Conservation (phyloP, 2,797 vertebrate species). For the Limosa lapponica region DNA sequence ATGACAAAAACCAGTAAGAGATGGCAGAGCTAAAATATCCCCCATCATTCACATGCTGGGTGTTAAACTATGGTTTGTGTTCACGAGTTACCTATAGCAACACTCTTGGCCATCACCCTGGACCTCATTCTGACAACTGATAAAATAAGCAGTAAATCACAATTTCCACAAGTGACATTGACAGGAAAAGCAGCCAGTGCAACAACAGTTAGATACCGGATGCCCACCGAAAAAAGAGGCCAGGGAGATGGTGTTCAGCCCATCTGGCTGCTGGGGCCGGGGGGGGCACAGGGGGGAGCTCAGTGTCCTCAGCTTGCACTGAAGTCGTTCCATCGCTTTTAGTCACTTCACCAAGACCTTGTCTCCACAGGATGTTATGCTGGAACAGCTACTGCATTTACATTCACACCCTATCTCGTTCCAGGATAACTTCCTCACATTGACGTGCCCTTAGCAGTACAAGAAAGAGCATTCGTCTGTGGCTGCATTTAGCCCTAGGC, state of each 20-base stretch:
- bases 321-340: constrained; percentile 15
- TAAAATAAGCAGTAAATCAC: not conserved
- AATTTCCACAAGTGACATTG: not conserved
- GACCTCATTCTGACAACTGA: not conserved
- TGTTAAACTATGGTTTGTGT: not conserved
- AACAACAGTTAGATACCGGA: not conserved
- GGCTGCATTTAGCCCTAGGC: constrained; percentile 62
- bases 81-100: not conserved
- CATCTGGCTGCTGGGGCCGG: not conserved
- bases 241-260: not conserved
- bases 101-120: not conserved
- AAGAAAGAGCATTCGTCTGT: constrained; percentile 30
- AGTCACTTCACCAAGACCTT: constrained; percentile 13
- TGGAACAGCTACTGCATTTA: constrained; percentile 47
- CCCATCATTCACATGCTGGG: not conserved
- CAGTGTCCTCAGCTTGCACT: not conserved
- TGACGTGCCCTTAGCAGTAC: constrained; percentile 42
- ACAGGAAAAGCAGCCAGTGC: not conserved
- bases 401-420: constrained; percentile 52
- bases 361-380: constrained; percentile 26
- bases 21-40: not conserved
- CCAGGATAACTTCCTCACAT: constrained; percentile 59
- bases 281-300: not conserved
- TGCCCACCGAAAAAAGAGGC: not conserved
- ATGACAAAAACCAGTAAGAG: not conserved